Evolutionary conservation across 2,797 vertebrate genomes (phyloP).

Genomic region (Psittacula echo): DNA sequence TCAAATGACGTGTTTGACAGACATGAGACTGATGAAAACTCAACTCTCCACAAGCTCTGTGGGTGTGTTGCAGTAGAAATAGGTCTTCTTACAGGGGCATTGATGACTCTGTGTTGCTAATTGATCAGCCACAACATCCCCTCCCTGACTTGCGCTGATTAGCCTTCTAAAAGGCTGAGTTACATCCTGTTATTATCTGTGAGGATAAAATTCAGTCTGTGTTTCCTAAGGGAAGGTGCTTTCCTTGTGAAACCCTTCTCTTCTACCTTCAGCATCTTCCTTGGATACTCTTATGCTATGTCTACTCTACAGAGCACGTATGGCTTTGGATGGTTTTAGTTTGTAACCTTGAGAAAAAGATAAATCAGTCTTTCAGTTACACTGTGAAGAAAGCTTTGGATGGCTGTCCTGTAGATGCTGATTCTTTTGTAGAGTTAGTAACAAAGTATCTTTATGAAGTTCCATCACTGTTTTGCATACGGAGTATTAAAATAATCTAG

Average conservation of each 20-base stretch:
- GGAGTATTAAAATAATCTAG: background rate
- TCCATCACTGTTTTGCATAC: background rate
- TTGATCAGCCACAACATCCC: background rate
- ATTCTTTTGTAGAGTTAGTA: background rate
- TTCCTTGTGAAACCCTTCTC: background rate
- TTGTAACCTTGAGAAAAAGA: background rate
- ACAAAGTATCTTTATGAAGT: background rate
- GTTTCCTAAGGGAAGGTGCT: background rate
- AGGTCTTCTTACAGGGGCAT: background rate
- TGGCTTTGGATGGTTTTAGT: background rate
- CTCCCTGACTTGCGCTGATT: background rate
- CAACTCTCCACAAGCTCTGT: background rate
- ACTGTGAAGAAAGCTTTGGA: background rate
- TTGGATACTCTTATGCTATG: background rate
- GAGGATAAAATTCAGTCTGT: background rate
- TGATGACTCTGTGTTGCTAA: background rate
- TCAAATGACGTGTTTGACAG: background rate
- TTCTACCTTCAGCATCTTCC: background rate
- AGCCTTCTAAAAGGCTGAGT: background rate
- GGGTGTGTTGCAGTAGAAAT: background rate
- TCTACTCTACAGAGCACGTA: background rate
- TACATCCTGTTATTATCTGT: background rate
- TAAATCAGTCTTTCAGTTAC: background rate
- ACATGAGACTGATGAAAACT: background rate
- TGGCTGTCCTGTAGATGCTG: background rate